Evolutionary conservation across 2,113 vertebrate species (phyloP), one percentile per base, ranked within the genome.

Genomic region (Elephantulus edwardii): DNA sequence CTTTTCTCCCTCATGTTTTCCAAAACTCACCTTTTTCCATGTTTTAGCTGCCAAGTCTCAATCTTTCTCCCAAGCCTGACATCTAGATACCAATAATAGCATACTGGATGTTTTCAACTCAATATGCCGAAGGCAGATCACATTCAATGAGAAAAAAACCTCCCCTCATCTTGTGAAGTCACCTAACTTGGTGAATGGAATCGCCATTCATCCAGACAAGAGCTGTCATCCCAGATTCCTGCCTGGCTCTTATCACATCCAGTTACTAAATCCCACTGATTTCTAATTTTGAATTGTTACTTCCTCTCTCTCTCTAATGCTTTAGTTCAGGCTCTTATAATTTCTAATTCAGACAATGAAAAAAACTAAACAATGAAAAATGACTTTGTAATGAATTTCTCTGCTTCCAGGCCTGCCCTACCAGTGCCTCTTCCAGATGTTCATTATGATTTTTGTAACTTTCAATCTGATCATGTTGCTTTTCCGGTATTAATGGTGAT

Each of bases 321-420:
- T 90, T 68, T 71, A 74, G 50, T 79, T 81, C 52, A 71, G 10
- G 33, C 24, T 85, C 40, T 81, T 17, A 70, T 16, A 58, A 66
- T 60, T 35, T 86, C 54, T 64, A 72, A 44, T 77, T 22, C 17
- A 94, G 64, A 86, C 50, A n/a, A n/a, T n/a, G n/a, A n/a, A n/a
- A n/a, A n/a, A n/a, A n/a, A n/a, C n/a, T n/a, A n/a, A n/a, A n/a
- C 22, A 42, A 64, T 33, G 64, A 80, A 86, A 80, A 86, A 86
- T 42, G 81, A 72, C 1, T 28, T 30, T 40, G 8, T n/a, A 72
- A 76, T 52, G 88, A 30, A 77, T n/a, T 68, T 82, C 56, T 54
- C 54, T 72, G 75, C 80, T 52, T 90, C 52, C n/a, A 46, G n/a
- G 52, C 24, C 77, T 92, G 33, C 5, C 42, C 72, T 44, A 35